phyloP scores from a whole-genome alignment of 1,140 invertebrate genomes.

The Formica selysi region DNA sequence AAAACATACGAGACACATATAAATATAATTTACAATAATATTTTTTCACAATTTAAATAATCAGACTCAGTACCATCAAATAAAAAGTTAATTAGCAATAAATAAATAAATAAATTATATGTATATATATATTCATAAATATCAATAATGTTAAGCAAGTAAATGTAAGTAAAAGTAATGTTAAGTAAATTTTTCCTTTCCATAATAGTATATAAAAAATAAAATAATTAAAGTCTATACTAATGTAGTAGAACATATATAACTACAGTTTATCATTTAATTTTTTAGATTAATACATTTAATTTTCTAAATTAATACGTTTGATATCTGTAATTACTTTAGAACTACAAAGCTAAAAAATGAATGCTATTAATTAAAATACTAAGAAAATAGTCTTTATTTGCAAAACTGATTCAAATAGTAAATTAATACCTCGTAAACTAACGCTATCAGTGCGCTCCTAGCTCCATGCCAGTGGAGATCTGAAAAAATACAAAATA shows the following conservation, averaged over 20 bases:
- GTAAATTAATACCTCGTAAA: slow-evolving; percentile 81
- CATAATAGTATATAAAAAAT: not conserved
- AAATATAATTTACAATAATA: not conserved
- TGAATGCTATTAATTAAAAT: not conserved
- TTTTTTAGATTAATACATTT: not conserved
- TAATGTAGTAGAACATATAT: not conserved
- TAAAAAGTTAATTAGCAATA: not conserved
- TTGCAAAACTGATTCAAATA: slow-evolving; percentile 1
- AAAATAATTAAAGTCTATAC: too few relatives aligned
- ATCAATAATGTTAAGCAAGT: not conserved
- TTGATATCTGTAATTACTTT: not conserved
- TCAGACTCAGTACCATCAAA: not conserved
- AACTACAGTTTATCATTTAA: not conserved
- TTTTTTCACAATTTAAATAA: not conserved
- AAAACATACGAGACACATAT: slow-evolving; percentile 53
- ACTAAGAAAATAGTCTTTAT: slow-evolving; percentile 18
- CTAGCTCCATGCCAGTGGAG: slow-evolving; percentile 87
- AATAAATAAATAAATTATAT: not conserved
- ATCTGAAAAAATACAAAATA: slow-evolving; percentile 77
- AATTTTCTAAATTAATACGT: not conserved
- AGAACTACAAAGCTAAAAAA: not conserved
- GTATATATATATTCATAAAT: not conserved
- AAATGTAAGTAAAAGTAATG: too few relatives aligned
- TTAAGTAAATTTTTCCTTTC: not conserved
- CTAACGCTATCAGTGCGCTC: slow-evolving; percentile 86